These are phyloP conservation scores for Propithecus perrieri DNA, from an alignment of 2,797 vertebrate genomes.

Conservation along the genomic window DNA sequence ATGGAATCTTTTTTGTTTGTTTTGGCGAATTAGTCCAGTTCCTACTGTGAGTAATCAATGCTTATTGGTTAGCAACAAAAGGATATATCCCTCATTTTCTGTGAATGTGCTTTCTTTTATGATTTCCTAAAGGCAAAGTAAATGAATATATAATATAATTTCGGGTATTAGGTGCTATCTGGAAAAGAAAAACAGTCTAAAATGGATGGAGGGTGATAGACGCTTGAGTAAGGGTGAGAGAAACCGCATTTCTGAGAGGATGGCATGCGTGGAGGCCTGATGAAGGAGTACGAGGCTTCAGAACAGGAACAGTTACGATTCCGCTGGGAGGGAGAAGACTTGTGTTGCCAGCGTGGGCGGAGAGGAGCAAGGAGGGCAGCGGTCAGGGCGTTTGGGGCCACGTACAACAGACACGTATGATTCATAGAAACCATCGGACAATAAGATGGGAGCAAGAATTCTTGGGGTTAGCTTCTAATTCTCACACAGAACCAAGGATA, in stretches of 20 bases:
- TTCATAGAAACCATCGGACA: background rate
- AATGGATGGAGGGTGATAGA: background rate
- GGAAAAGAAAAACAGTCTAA: background rate
- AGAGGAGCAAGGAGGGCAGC: background rate
- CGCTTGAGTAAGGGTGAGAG: background rate
- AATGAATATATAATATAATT: background rate
- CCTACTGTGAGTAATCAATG: background rate
- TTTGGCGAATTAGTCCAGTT: background rate
- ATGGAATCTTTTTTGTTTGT: background rate
- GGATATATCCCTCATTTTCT: background rate
- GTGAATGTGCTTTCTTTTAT: background rate
- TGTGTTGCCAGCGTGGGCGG: background rate
- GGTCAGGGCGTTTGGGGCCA: rapidly evolving
- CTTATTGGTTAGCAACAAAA: background rate
- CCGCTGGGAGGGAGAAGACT: background rate
- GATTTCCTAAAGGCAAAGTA: background rate
- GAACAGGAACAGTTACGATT: background rate
- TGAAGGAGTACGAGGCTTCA: background rate
- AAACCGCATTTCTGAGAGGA: background rate
- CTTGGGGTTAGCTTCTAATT: background rate
- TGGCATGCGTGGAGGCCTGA: background rate
- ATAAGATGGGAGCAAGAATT: background rate
- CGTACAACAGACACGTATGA: background rate
- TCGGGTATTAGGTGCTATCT: background rate
- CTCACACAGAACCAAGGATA: background rate